These are phyloP conservation scores for Portunus trituberculatus DNA, from an alignment of 1,140 invertebrate species.

Conservation along the genomic window DNA sequence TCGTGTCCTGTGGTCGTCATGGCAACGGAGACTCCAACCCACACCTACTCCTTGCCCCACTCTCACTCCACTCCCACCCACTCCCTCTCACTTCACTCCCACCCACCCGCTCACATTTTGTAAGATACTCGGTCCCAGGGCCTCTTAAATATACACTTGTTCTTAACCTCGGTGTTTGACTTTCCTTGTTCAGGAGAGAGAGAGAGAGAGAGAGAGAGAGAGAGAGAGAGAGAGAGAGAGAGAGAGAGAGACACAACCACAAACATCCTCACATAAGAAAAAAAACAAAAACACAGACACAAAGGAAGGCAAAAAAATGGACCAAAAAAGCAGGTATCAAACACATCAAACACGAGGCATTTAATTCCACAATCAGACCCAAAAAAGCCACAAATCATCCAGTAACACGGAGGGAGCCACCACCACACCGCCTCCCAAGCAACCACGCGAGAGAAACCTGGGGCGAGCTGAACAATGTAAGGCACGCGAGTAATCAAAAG, in stretches of 20 bases:
- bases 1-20: background rate
- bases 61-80: background rate
- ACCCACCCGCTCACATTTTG: conserved; percentile 18
- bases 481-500: no score
- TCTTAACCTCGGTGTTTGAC: background rate
- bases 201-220: conserved; percentile 7
- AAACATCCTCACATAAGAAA: background rate
- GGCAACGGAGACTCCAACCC: background rate
- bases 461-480: no score
- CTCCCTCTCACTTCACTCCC: background rate
- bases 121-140: conserved; percentile 9
- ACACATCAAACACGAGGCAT: no score
- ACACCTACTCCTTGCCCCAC: background rate
- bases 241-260: background rate
- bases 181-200: background rate
- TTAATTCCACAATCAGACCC: no score
- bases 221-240: conserved; percentile 17
- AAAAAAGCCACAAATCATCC: no score
- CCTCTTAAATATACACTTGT: conserved; percentile 13
- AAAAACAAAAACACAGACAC: background rate
- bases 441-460: no score
- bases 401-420: no score
- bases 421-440: no score
- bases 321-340: no score
- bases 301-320: background rate